phyloP scores from a whole-genome alignment of 2,888 invertebrate species.

The Heteromurus nitidus region DNA sequence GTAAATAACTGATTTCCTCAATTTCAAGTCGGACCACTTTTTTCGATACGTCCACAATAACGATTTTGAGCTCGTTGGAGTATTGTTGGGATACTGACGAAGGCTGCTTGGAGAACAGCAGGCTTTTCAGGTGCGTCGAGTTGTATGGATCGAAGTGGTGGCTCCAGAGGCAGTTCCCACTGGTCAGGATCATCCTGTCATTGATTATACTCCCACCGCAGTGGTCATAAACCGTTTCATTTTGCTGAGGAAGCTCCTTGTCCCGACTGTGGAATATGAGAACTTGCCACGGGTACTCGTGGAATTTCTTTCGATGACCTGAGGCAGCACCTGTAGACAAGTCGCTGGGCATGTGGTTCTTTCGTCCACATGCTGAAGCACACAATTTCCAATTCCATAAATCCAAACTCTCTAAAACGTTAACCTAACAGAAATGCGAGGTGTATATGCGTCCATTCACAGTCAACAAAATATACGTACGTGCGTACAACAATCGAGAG shows the following conservation, averaged over 20 bases:
- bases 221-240: neutral
- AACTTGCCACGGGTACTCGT: slow-evolving; percentile 1
- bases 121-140: neutral
- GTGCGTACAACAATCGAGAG: too few relatives aligned
- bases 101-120: neutral
- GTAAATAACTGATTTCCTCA: neutral
- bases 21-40: neutral
- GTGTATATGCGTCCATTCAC: too few relatives aligned
- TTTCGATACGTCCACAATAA: neutral
- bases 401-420: too few relatives aligned
- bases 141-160: neutral
- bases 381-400: too few relatives aligned
- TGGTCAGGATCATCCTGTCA: slow-evolving; percentile 29
- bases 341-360: too few relatives aligned
- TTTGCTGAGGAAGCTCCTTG: neutral
- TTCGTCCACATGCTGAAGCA: too few relatives aligned
- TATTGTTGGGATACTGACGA: neutral
- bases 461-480: too few relatives aligned
- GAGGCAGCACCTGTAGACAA: too few relatives aligned
- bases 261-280: neutral
- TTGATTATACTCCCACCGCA: slow-evolving; percentile 42
- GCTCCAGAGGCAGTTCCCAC: neutral
- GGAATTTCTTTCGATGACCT: neutral
- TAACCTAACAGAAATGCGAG: too few relatives aligned
- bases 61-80: neutral